phyloP scores from a whole-genome alignment of 2,797 vertebrate species.

The Salmo trutta region DNA sequence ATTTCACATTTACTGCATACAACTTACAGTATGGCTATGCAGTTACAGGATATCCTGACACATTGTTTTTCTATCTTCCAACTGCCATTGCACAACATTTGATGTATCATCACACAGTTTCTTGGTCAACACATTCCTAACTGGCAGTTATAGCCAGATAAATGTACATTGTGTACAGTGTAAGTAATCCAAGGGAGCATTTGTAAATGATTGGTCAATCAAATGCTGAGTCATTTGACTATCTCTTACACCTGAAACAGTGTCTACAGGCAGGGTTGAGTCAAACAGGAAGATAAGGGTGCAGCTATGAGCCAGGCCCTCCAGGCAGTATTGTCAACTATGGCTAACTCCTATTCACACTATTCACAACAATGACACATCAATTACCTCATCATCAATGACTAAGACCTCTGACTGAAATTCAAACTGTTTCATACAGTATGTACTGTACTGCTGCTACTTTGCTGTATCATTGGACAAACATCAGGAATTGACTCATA shows the following conservation, averaged over 20 bases:
- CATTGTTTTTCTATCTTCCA: background rate
- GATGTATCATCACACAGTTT: constrained; percentile 16
- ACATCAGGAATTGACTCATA: background rate
- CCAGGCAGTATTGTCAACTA: background rate
- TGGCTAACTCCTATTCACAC: background rate
- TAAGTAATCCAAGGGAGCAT: constrained; percentile 1
- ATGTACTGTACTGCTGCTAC: background rate
- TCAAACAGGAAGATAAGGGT: background rate
- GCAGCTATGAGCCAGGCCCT: background rate
- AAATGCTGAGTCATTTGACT: background rate
- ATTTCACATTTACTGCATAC: constrained; percentile 40
- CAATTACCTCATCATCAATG: background rate
- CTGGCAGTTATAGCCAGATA: constrained; percentile 15
- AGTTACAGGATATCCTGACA: constrained; percentile 15
- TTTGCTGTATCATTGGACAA: background rate
- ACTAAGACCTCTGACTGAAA: constrained; percentile 27
- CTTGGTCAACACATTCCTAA: constrained; percentile 39
- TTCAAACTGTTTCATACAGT: constrained; percentile 1
- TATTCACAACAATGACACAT: background rate
- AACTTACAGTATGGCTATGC: constrained; percentile 9
- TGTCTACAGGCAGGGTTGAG: background rate
- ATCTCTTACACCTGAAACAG: background rate
- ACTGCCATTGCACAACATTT: constrained; percentile 23
- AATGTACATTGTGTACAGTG: background rate
- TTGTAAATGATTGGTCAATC: background rate